These are phyloP conservation scores for Poicephalus meyeri DNA, from an alignment of 2,113 vertebrate genomes.

Conservation along the genomic window DNA sequence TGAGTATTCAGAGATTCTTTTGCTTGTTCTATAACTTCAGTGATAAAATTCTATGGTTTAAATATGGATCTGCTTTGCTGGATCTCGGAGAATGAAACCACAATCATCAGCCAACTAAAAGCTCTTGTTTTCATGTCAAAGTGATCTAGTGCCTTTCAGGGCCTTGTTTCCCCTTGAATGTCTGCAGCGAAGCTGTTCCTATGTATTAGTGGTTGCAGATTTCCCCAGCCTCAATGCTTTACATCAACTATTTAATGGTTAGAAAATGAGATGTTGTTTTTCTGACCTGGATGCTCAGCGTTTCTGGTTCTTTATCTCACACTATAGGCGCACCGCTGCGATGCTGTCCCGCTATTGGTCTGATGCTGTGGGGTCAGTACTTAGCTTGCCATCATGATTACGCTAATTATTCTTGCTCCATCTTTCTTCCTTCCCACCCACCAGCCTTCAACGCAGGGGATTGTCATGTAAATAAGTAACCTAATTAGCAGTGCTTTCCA, in stretches of 20 bases:
- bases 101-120: not conserved
- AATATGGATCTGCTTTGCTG: not conserved
- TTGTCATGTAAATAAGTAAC: conserved; percentile 26
- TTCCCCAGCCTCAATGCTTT: not conserved
- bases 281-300: not conserved
- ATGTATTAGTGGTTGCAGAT: not conserved
- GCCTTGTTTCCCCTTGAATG: not conserved
- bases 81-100: not conserved
- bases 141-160: not conserved
- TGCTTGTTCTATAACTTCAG: not conserved
- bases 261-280: not conserved
- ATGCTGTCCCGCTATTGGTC: not conserved
- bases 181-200: not conserved
- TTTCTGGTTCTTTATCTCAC: not conserved
- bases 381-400: not conserved
- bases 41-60: not conserved
- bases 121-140: not conserved
- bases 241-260: not conserved
- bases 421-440: not conserved
- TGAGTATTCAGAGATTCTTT: not conserved
- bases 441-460: not conserved
- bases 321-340: not conserved
- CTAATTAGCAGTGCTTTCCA: conserved; percentile 21
- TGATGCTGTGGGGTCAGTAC: not conserved
- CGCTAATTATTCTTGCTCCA: not conserved